phyloP scores from a whole-genome alignment of 2,113 vertebrate genomes.

The Pao palembangensis region DNA sequence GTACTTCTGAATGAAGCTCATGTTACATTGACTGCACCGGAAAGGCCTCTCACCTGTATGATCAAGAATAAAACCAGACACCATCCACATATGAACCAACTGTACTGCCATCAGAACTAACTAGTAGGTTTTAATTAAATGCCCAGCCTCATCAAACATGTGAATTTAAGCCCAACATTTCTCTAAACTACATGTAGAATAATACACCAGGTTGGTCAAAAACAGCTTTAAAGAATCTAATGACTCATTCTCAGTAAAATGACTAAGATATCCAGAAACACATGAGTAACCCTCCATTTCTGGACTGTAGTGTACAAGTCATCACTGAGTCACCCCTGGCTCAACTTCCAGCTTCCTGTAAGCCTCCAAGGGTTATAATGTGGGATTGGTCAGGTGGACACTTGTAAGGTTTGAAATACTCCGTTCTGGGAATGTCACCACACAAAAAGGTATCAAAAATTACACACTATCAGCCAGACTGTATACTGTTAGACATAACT shows the following conservation, averaged over 20 bases:
- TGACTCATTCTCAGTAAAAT: constrained; percentile 52
- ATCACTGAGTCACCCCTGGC: constrained; percentile 35
- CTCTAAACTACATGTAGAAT: too few relatives aligned
- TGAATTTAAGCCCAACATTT: too few relatives aligned
- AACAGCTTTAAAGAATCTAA: background rate
- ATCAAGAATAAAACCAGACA: constrained; percentile 65
- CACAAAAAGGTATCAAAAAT: too few relatives aligned
- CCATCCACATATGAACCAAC: constrained; percentile 43
- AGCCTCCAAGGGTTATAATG: background rate
- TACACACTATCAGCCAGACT: too few relatives aligned
- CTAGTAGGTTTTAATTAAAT: too few relatives aligned
- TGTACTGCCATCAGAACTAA: background rate
- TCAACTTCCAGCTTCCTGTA: constrained; percentile 30
- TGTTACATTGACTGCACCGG: constrained; percentile 98
- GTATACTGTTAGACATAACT: too few relatives aligned
- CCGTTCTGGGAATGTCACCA: too few relatives aligned
- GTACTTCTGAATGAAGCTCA: constrained; percentile 99
- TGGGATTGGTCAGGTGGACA: background rate
- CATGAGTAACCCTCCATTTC: constrained; percentile 32
- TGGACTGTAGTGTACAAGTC: constrained; percentile 36
- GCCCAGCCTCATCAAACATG: too few relatives aligned
- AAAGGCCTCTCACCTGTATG: constrained; percentile 91
- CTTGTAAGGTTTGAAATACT: background rate
- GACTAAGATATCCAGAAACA: constrained; percentile 53
- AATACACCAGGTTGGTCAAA: too few relatives aligned